phyloP scores from a whole-genome alignment of 2,888 invertebrate genomes.

The Ornithoptera alexandrae region DNA sequence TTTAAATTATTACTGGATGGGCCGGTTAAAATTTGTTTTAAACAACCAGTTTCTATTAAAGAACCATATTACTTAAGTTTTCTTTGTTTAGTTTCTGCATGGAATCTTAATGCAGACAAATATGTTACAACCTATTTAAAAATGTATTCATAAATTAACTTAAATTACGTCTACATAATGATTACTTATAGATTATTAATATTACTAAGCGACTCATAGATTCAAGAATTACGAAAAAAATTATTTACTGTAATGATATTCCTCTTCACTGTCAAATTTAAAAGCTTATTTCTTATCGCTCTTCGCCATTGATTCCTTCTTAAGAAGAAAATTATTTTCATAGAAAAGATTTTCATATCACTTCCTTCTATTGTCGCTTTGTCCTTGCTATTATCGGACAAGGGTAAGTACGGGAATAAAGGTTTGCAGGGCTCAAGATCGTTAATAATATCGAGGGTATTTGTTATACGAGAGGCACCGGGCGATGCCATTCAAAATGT shows the following conservation, averaged over 20 bases:
- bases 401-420: background rate
- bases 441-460: constrained; percentile 1
- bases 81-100: too few relatives aligned
- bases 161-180: too few relatives aligned
- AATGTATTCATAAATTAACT: too few relatives aligned
- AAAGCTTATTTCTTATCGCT: background rate
- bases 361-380: constrained; percentile 1
- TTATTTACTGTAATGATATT: background rate
- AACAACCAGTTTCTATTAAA: too few relatives aligned
- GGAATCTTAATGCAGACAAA: too few relatives aligned
- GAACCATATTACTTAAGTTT: too few relatives aligned
- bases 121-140: too few relatives aligned
- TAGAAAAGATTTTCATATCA: background rate
- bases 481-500: background rate
- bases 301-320: background rate
- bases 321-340: background rate
- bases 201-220: too few relatives aligned
- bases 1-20: too few relatives aligned
- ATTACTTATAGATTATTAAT: too few relatives aligned
- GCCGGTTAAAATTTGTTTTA: too few relatives aligned
- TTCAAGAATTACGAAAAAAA: too few relatives aligned
- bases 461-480: background rate
- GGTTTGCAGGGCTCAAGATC: background rate
- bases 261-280: background rate
- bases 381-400: constrained; percentile 3